Evolutionary conservation across 2,113 vertebrate species (phyloP).

Genomic region (Kryptolebias marmoratus): DNA sequence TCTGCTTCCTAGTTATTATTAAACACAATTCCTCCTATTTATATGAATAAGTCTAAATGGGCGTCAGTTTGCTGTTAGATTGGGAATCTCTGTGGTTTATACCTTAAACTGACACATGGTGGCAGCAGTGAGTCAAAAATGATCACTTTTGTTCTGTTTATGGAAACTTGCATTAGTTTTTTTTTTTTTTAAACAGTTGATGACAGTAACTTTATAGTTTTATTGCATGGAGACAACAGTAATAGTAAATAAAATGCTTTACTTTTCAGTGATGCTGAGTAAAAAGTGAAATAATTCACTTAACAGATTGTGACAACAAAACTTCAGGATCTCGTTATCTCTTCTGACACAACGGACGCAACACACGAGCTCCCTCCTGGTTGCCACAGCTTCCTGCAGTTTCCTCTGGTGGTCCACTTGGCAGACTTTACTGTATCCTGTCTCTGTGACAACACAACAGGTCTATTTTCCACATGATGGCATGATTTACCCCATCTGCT

Average conservation of each 20-base stretch:
- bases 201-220: background rate
- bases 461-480: slow-evolving; percentile 83
- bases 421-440: slow-evolving; percentile 62
- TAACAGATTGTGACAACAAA: slow-evolving; percentile 1
- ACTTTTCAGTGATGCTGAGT: background rate
- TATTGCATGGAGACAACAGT: background rate
- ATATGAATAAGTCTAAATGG: background rate
- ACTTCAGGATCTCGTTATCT: slow-evolving; percentile 19
- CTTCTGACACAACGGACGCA: slow-evolving; percentile 29
- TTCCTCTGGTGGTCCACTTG: slow-evolving; percentile 59
- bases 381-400: slow-evolving; percentile 23
- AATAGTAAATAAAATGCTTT: background rate
- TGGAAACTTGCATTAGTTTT: slow-evolving; percentile 8
- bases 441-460: slow-evolving; percentile 76
- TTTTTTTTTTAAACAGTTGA: slow-evolving; percentile 5
- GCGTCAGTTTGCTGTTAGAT: background rate
- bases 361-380: slow-evolving; percentile 24
- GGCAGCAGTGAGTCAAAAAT: slow-evolving; percentile 68
- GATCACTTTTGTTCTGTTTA: background rate
- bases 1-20: background rate
- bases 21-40: background rate
- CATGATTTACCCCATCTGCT: slow-evolving; percentile 79
- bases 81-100: background rate
- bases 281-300: background rate
- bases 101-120: slow-evolving; percentile 54